Percentiles rank a stretch among this genome's conserved stretches.
Evolutionary conservation across 2,888 invertebrate genomes (phyloP).

Genomic region (Ophioninae sp.): DNA sequence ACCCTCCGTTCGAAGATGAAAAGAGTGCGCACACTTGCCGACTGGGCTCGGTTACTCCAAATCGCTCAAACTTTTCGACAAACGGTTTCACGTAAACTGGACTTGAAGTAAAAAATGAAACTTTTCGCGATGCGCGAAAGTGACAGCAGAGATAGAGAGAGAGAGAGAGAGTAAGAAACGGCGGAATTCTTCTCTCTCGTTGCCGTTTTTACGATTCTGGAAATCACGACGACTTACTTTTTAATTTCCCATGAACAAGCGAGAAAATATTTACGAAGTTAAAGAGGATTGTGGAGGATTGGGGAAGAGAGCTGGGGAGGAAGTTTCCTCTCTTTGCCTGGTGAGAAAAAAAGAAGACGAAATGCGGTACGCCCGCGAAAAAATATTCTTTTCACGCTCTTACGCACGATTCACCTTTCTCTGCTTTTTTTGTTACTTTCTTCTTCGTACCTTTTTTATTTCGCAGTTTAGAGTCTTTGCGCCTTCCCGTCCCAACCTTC

Average conservation of each 20-base stretch:
- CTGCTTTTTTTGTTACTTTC: constrained; percentile 16
- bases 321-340: constrained; percentile 13
- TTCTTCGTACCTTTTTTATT: not conserved
- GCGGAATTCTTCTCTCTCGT: not conserved
- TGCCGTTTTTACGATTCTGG: not conserved
- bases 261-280: constrained; percentile 39
- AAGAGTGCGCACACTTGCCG: no score
- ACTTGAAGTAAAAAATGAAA: not conserved
- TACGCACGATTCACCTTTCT: constrained; percentile 58
- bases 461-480: constrained; percentile 40
- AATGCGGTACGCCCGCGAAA: constrained; percentile 2
- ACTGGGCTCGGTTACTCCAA: no score
- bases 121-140: not conserved
- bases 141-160: not conserved
- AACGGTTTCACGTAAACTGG: no score
- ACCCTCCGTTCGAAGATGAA: no score
- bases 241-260: constrained; percentile 19
- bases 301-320: not conserved
- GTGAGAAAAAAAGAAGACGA: constrained; percentile 10
- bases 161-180: not conserved
- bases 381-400: constrained; percentile 45
- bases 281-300: constrained; percentile 27
- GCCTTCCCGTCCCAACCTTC: constrained; percentile 60
- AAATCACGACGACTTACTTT: not conserved
- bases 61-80: no score